A percentile compares a stretch with the other conserved stretches of the same genome.
These are phyloP conservation scores for Lithobates sylvaticus DNA, from an alignment of 2,797 vertebrate species.

Conservation along the genomic window DNA sequence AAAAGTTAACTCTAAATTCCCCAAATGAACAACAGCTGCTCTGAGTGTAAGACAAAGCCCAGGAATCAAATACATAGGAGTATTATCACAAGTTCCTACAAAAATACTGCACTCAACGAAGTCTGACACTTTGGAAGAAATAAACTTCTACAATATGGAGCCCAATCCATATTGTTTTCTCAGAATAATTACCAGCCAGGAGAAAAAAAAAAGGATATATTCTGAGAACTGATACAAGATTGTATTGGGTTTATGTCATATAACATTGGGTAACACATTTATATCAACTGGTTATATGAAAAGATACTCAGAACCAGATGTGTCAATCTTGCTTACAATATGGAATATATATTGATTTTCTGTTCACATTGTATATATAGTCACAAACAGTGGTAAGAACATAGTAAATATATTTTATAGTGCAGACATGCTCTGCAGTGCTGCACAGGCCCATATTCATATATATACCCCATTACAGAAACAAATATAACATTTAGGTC, in stretches of 20 bases:
- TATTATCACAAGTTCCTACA: not conserved
- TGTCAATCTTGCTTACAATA: not conserved
- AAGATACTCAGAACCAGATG: not conserved
- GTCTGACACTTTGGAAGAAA: not conserved
- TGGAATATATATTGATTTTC: too few relatives aligned
- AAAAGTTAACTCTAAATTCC: too few relatives aligned
- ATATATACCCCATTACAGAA: too few relatives aligned
- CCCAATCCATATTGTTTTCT: not conserved
- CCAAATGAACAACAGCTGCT: too few relatives aligned
- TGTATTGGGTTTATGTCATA: not conserved
- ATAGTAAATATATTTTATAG: too few relatives aligned
- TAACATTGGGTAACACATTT: not conserved
- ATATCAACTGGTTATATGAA: not conserved
- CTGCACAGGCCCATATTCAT: too few relatives aligned
- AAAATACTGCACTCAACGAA: not conserved
- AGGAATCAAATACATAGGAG: not conserved
- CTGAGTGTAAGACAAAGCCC: too few relatives aligned
- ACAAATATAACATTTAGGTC: too few relatives aligned
- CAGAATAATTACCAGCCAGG: not conserved
- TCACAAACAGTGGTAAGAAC: too few relatives aligned
- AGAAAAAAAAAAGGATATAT: not conserved
- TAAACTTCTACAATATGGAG: constrained; percentile 8
- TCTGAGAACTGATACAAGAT: not conserved
- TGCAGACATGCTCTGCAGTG: too few relatives aligned
- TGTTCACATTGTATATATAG: too few relatives aligned